Evolutionary conservation across 2,113 vertebrate genomes (phyloP), one percentile per base, ranked within the genome.

Genomic region (Entelurus aequoreus): DNA sequence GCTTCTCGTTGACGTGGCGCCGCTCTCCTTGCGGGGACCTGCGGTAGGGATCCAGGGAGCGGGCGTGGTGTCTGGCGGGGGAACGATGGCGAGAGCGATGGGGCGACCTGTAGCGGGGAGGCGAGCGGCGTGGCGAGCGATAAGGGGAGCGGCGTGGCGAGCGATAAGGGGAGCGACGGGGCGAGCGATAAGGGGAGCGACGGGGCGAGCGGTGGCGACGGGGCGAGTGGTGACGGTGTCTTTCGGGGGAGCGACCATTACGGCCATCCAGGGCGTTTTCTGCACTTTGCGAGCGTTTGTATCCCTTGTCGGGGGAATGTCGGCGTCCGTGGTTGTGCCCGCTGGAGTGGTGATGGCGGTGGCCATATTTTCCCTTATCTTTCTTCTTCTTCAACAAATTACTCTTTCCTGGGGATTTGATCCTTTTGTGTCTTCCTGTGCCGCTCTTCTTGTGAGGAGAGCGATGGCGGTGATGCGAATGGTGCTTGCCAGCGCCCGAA

Each of bases 181-280:
- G 89, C 0, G 94, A 68, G 52, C 87, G 90, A 0, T 78, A 79
- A 63, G 88, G 90, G 8, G 94, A 60, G 51, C 87, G 90, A 0
- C 76, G 80, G 62, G 88, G 90, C 8, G 94, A 57, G 37, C 37
- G 15, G 13, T 15, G 46, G 6, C 64, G 74, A 19, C 12, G 6
- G 16, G 58, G 58, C 1, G 59, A 93, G 8, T 76, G 84, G 7
- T 91, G 84, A 46, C 77, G 86, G 10, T 80, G 84, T 78, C 87
- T 88, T 60, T 92, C 91, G 0, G 93, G 95, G 19, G 95, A 96
- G 63, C 86, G 81, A 48, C 88, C 80, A 0, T 80, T 80, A 9
- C 75, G 82, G 63, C 88, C 69, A 40, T 98, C 93, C 84, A 96
- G 83, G 12, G 90, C 92, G 83, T 92, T 94, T 42, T 97, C 94